These are phyloP conservation scores for Otus sunia DNA, from an alignment of 2,113 vertebrate species.

Conservation along the genomic window DNA sequence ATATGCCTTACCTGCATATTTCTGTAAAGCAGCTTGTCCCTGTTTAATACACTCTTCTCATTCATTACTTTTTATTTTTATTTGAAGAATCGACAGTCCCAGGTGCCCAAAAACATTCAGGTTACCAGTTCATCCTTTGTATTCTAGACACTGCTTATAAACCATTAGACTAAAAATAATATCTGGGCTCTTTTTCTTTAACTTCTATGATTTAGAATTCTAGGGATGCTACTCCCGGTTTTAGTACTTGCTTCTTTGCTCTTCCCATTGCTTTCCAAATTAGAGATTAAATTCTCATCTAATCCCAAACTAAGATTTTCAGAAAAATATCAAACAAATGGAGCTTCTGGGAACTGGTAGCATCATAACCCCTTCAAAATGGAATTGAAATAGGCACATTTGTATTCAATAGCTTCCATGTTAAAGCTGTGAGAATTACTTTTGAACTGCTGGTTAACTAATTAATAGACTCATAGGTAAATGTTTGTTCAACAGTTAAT, in stretches of 20 bases:
- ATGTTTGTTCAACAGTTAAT: constrained; percentile 31
- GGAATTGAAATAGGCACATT: not conserved
- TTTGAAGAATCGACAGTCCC: not conserved
- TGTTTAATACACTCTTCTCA: not conserved
- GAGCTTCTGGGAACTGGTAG: not conserved
- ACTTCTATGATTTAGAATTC: not conserved
- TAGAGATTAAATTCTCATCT: not conserved
- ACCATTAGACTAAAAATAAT: not conserved
- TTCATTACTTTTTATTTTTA: not conserved
- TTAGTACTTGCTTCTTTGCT: not conserved
- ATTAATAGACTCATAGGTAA: constrained; percentile 19
- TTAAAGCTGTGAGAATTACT: not conserved
- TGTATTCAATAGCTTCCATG: not conserved
- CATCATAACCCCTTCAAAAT: not conserved
- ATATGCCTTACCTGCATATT: not conserved
- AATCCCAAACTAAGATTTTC: not conserved
- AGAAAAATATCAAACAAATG: not conserved
- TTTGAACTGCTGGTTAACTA: not conserved
- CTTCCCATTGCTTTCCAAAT: not conserved
- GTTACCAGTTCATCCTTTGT: not conserved
- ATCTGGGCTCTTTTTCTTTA: not conserved
- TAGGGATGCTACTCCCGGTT: not conserved
- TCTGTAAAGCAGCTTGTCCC: not conserved
- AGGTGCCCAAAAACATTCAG: not conserved
- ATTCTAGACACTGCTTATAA: not conserved